Evolutionary conservation across 2,113 vertebrate species (phyloP).

Genomic region (Eolophus roseicapilla): DNA sequence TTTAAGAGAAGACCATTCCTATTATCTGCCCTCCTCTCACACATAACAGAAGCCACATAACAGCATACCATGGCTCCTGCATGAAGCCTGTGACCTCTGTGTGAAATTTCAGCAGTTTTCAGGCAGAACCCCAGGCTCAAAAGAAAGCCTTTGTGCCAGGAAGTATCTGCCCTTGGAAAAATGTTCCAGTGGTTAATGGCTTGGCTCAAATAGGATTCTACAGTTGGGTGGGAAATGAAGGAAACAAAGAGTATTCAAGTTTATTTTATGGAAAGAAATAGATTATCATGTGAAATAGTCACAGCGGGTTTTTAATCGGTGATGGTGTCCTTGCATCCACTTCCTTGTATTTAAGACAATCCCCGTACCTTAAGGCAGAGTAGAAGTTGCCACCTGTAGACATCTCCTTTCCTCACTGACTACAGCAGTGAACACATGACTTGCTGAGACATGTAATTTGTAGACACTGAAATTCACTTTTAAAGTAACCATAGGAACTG

Average conservation of each 20-base stretch:
- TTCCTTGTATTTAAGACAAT: neutral
- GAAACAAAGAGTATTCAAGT: neutral
- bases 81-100: neutral
- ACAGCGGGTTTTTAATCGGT: neutral
- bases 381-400: neutral
- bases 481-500: neutral
- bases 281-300: neutral
- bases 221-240: neutral
- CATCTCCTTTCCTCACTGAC: neutral
- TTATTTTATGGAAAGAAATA: neutral
- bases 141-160: neutral
- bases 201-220: neutral
- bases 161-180: neutral
- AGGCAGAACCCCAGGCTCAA: neutral
- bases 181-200: neutral
- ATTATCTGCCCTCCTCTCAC: neutral
- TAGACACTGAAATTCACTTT: neutral
- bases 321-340: neutral
- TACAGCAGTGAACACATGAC: neutral
- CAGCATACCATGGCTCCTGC: neutral
- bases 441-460: neutral
- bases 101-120: neutral
- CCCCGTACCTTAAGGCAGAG: neutral
- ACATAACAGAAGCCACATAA: neutral
- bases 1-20: neutral